These are phyloP conservation scores for Barnardius zonarius DNA, from an alignment of 2,113 vertebrate genomes.

Conservation along the genomic window DNA sequence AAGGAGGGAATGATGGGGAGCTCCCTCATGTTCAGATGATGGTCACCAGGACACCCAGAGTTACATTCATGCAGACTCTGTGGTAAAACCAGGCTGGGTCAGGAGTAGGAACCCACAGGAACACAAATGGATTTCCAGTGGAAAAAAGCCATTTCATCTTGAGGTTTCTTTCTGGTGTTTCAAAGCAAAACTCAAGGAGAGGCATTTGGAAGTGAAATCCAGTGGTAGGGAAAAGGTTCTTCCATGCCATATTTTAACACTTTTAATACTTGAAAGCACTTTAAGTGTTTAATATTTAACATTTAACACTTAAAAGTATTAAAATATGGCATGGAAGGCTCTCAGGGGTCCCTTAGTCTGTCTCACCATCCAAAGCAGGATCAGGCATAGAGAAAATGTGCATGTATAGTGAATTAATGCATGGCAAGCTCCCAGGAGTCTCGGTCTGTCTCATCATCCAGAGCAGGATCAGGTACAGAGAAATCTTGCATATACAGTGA, in stretches of 20 bases:
- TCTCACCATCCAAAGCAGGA: neutral
- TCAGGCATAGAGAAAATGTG: neutral
- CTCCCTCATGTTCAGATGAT: accelerated
- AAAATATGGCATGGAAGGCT: neutral
- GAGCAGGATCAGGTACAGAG: neutral
- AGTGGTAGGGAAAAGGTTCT: neutral
- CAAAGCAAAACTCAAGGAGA: neutral
- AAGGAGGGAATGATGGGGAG: neutral
- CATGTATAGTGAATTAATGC: neutral
- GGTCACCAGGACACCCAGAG: neutral
- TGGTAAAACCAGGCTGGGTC: neutral
- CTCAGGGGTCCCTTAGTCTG: neutral
- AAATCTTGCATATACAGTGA: neutral
- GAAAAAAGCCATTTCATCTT: neutral
- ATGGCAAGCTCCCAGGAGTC: neutral
- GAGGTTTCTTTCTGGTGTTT: neutral
- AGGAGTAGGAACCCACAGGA: neutral
- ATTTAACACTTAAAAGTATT: neutral
- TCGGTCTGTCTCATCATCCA: neutral
- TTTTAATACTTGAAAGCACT: neutral
- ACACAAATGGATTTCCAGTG: neutral
- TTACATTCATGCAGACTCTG: neutral
- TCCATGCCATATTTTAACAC: neutral
- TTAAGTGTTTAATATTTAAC: neutral
- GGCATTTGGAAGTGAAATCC: neutral